Evolutionary conservation across 2,113 vertebrate species (phyloP), one percentile per base, ranked within the genome.

Genomic region (Myrmecophaga tridactyla): DNA sequence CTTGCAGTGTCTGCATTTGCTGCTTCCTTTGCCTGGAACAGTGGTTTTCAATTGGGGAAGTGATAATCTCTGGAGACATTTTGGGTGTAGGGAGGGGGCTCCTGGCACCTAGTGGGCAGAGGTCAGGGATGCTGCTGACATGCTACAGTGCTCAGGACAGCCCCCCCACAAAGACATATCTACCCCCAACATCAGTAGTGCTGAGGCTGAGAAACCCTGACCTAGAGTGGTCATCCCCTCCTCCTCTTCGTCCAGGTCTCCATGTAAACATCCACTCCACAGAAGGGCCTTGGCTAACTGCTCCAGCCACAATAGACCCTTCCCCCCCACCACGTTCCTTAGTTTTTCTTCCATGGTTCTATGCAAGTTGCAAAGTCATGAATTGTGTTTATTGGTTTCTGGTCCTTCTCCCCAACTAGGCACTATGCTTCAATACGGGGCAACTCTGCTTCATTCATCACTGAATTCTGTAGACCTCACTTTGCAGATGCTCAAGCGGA

Each of bases 161-260:
- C 10, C 11, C 62, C 1, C 0, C 5, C 4, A 7, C 65, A 31
- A 3, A 34, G 20, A 43, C 41, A 29, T 1, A 34, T 7, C 73
- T 69, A 25, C 27, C 27, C 76, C 78, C 29, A 15, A 23, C 0
- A n/a, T 18, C 67, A 36, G 13, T 65, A 69, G 75, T 3, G n/a
- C 15, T 0, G 1, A 34, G 3, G 39, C 20, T 14, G 81, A 70
- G 48, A 51, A 51, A 29, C 29, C n/a, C 62, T 23, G 23, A 4
- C 27, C 80, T 39, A 51, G n/a, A n/a, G n/a, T 0, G 3, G 12
- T 3, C 0, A 0, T 13, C 36, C 13, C 25, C 34, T 67, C 67
- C 7, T 73, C 41, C 29, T 60, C 73, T 41, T 51, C 10, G 56
- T 56, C 53, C 36, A 77, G 53, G 25, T 67, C 82, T 80, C 36